These are phyloP conservation scores for Protophormia terraenovae DNA, from an alignment of 2,888 invertebrate species.

Conservation along the genomic window DNA sequence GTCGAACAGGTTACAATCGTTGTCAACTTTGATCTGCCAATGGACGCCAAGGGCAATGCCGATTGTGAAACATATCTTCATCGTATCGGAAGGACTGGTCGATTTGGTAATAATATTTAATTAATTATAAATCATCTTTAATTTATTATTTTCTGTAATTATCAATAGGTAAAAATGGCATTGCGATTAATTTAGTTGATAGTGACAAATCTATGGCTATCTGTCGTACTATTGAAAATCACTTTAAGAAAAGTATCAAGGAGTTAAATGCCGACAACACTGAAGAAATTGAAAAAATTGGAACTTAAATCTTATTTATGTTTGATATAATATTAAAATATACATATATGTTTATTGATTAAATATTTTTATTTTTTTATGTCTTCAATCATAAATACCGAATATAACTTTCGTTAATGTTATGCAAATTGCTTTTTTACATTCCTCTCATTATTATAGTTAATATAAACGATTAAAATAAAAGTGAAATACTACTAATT, in stretches of 20 bases:
- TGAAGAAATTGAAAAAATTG: slow-evolving; percentile 96
- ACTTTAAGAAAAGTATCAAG: slow-evolving; percentile 93
- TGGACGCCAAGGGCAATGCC: slow-evolving; percentile 89
- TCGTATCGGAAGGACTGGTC: slow-evolving; percentile 97
- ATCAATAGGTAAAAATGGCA: slow-evolving; percentile 89
- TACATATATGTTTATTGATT: slow-evolving; percentile 8
- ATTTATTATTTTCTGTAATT: slow-evolving; percentile 21
- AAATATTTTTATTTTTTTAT: slow-evolving; percentile 44
- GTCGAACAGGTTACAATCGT: slow-evolving; percentile 98
- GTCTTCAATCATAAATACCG: slow-evolving; percentile 28
- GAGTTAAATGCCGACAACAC: slow-evolving; percentile 93
- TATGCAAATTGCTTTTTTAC: slow-evolving; percentile 41
- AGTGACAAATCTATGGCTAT: slow-evolving; percentile 87
- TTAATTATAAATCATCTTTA: not conserved
- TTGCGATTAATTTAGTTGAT: slow-evolving; percentile 98
- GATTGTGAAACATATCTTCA: slow-evolving; percentile 99
- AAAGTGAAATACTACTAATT: slow-evolving; percentile 1
- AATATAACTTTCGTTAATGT: slow-evolving; percentile 57
- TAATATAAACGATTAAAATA: slow-evolving; percentile 25
- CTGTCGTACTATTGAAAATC: slow-evolving; percentile 90
- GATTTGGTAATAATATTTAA: slow-evolving; percentile 87
- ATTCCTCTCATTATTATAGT: slow-evolving; percentile 50
- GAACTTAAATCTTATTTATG: slow-evolving; percentile 59
- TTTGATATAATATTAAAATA: not conserved
- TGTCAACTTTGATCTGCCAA: slow-evolving; percentile 98